Evolutionary conservation across 2,888 invertebrate species (phyloP).

Genomic region (Eupelmus urozonus): DNA sequence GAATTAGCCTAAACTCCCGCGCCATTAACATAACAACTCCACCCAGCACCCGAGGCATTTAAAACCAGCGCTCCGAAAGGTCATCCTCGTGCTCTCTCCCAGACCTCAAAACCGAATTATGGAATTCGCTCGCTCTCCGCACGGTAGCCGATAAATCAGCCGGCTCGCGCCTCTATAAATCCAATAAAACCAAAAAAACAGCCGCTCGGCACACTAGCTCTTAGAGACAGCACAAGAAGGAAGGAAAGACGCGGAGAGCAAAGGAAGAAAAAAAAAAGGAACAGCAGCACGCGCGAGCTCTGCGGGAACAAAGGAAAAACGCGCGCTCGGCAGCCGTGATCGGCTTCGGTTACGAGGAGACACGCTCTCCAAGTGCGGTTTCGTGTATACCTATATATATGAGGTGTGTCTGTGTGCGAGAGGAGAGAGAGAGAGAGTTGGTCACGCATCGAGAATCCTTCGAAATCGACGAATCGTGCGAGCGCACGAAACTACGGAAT

Average conservation of each 20-base stretch:
- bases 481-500: slow-evolving; percentile 65
- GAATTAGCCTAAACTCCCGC: slow-evolving; percentile 30
- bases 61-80: no score
- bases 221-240: neutral
- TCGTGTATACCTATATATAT: no score
- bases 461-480: slow-evolving; percentile 65
- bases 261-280: slow-evolving; percentile 22
- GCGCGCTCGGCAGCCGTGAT: slow-evolving; percentile 47
- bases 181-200: slow-evolving; percentile 51
- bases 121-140: slow-evolving; percentile 38
- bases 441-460: slow-evolving; percentile 65
- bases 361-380: slow-evolving; percentile 58
- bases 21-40: slow-evolving; percentile 9
- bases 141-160: slow-evolving; percentile 56
- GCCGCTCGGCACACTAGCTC: neutral
- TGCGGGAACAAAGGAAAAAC: slow-evolving; percentile 36
- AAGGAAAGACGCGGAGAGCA: neutral
- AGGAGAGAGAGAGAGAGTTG: no score
- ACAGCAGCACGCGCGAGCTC: slow-evolving; percentile 9
- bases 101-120: slow-evolving; percentile 54
- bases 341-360: slow-evolving; percentile 60
- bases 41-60: slow-evolving; percentile 8
- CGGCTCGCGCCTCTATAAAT: slow-evolving; percentile 39
- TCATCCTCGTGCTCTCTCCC: no score
- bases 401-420: no score